A percentile compares a stretch with the other conserved stretches of the same genome.
Conservation (phyloP, 1,140 invertebrate genomes). For the Drosophila novamexicana region DNA sequence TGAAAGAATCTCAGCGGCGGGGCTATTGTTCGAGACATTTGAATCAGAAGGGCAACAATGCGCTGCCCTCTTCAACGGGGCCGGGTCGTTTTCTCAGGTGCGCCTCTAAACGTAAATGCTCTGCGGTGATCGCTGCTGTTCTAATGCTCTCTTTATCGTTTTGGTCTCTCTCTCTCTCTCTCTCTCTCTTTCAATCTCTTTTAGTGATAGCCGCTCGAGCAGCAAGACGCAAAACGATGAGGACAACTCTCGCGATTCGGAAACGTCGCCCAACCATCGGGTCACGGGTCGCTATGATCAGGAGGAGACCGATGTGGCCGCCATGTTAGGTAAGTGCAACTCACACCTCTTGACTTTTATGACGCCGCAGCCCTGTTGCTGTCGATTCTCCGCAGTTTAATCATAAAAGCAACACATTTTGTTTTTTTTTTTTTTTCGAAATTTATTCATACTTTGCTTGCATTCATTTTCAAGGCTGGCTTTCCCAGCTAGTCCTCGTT, state of each 20-base stretch:
- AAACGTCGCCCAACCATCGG: constrained; percentile 93
- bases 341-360: constrained; percentile 68
- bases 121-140: neutral
- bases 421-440: constrained; percentile 19
- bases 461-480: constrained; percentile 76
- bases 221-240: constrained; percentile 90
- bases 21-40: constrained; percentile 98
- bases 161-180: neutral
- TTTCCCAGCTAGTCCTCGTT: constrained; percentile 42
- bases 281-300: constrained; percentile 92
- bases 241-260: constrained; percentile 94
- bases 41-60: constrained; percentile 86
- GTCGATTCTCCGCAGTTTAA: constrained; percentile 1
- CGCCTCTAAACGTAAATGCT: constrained; percentile 18
- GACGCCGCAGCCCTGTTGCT: constrained; percentile 19
- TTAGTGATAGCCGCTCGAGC: constrained; percentile 84
- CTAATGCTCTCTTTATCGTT: constrained; percentile 4
- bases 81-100: constrained; percentile 80
- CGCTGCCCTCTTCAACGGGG: constrained; percentile 76
- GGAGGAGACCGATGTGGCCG: constrained; percentile 98
- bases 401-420: constrained; percentile 36
- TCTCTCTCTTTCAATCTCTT: constrained; percentile 4
- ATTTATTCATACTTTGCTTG: constrained; percentile 73
- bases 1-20: constrained; percentile 98
- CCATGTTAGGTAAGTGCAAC: constrained; percentile 92